Percentiles rank a stretch among this genome's conserved stretches.
Evolutionary conservation across 2,113 vertebrate genomes (phyloP).

Genomic region (Pontoporia blainvillei): DNA sequence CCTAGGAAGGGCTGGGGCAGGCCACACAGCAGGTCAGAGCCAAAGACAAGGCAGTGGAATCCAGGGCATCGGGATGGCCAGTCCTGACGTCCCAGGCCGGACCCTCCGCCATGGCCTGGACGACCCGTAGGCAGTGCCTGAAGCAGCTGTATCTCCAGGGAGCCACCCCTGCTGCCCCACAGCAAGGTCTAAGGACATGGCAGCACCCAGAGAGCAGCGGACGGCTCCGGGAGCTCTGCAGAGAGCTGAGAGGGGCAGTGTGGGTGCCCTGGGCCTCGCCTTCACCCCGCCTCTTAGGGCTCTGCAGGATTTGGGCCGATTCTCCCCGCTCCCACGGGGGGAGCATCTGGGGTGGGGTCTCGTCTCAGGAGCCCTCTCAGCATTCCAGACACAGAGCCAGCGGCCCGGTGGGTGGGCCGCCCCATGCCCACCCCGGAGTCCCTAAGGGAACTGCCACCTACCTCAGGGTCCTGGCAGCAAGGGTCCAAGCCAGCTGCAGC

Average conservation of each 20-base stretch:
- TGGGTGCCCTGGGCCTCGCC: background rate
- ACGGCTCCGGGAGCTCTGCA: rapidly evolving
- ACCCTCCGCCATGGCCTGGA: background rate
- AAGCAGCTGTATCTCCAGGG: background rate
- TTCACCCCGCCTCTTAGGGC: background rate
- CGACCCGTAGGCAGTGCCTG: background rate
- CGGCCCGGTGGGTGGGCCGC: no score
- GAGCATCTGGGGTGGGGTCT: no score
- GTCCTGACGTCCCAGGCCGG: background rate
- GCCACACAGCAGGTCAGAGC: background rate
- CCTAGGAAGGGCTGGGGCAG: background rate
- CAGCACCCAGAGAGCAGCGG: background rate
- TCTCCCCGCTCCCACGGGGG: rapidly evolving
- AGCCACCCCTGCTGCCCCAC: background rate
- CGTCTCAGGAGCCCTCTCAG: background rate
- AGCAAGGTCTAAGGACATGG: background rate
- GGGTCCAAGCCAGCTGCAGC: background rate
- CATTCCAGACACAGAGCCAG: background rate
- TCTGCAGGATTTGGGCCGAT: background rate
- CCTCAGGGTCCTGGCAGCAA: rapidly evolving
- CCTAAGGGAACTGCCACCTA: rapidly evolving
- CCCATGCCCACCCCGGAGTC: background rate
- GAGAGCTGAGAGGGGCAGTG: background rate
- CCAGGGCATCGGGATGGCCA: background rate
- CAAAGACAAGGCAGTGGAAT: background rate